These are phyloP conservation scores for Hesperia comma DNA, from an alignment of 2,888 invertebrate species.

Conservation along the genomic window DNA sequence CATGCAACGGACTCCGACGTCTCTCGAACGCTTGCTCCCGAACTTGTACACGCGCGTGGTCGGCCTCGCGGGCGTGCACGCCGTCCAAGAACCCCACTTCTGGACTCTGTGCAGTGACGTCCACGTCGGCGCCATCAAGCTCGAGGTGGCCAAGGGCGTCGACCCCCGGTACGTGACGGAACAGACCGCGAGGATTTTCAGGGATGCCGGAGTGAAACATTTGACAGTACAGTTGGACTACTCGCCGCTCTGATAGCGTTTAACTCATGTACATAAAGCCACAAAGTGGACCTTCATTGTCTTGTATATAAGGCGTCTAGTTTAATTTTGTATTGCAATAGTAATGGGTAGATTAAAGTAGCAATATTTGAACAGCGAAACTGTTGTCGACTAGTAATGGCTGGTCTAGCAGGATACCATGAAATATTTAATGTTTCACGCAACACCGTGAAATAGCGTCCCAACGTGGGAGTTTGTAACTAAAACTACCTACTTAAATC, in stretches of 20 bases:
- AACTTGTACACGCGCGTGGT: slow-evolving; percentile 95
- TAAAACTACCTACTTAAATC: not conserved
- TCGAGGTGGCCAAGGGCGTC: slow-evolving; percentile 96
- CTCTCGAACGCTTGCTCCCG: slow-evolving; percentile 92
- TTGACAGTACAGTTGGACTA: slow-evolving; percentile 97
- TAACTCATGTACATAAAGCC: slow-evolving; percentile 55
- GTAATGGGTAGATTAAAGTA: slow-evolving; percentile 15
- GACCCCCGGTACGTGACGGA: slow-evolving; percentile 96
- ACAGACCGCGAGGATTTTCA: slow-evolving; percentile 97
- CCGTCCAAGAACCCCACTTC: slow-evolving; percentile 98
- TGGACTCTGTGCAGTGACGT: slow-evolving; percentile 98
- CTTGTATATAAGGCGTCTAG: slow-evolving; percentile 49
- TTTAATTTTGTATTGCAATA: slow-evolving; percentile 35
- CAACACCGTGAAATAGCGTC: too few relatives aligned
- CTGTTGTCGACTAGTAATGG: not conserved
- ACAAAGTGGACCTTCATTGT: slow-evolving; percentile 40
- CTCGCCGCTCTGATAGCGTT: slow-evolving; percentile 84
- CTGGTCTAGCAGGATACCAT: slow-evolving; percentile 1
- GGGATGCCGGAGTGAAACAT: slow-evolving; percentile 95
- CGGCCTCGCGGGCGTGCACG: slow-evolving; percentile 96
- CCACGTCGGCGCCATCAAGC: slow-evolving; percentile 95
- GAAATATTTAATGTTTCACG: not conserved
- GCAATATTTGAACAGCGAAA: not conserved
- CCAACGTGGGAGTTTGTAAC: too few relatives aligned
- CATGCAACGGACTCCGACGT: slow-evolving; percentile 96